Evolutionary conservation across 2,888 invertebrate species (phyloP).

Genomic region (Noctuana brunneofusca): DNA sequence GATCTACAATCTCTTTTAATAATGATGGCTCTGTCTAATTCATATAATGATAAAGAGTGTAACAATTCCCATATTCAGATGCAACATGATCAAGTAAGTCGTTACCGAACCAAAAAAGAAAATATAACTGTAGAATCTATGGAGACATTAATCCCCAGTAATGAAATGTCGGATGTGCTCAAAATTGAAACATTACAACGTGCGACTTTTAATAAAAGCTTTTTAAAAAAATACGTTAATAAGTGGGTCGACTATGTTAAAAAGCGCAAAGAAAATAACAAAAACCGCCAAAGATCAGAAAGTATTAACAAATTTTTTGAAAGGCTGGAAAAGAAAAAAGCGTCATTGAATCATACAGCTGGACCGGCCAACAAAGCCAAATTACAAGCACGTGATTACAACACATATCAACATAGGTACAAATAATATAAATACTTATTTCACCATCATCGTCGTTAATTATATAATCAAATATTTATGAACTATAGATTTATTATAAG

Average conservation of each 20-base stretch:
- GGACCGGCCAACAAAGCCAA: conserved; percentile 57
- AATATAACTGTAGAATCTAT: neutral
- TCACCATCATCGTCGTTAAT: too few species aligned
- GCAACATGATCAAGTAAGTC: conserved; percentile 1
- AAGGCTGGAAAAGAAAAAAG: conserved; percentile 65
- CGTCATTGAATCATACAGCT: conserved; percentile 44
- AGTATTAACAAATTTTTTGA: conserved; percentile 67
- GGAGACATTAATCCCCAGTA: neutral
- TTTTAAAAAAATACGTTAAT: conserved; percentile 58
- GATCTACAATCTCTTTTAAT: conserved; percentile 65
- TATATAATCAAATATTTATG: too few species aligned
- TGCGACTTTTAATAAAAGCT: conserved; percentile 43
- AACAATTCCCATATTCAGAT: conserved; percentile 30
- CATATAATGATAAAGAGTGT: conserved; percentile 44
- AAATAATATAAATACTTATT: too few species aligned
- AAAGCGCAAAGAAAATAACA: conserved; percentile 51
- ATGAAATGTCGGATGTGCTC: conserved; percentile 47
- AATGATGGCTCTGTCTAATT: conserved; percentile 65
- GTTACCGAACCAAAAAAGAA: neutral
- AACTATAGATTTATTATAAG: too few species aligned
- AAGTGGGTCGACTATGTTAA: conserved; percentile 64
- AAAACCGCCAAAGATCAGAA: conserved; percentile 57
- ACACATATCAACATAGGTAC: conserved; percentile 73
- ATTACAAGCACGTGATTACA: conserved; percentile 59
- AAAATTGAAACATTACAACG: conserved; percentile 43